Evolutionary conservation across 2,888 invertebrate species (phyloP).

Genomic region (Schrankia costaestrigalis): DNA sequence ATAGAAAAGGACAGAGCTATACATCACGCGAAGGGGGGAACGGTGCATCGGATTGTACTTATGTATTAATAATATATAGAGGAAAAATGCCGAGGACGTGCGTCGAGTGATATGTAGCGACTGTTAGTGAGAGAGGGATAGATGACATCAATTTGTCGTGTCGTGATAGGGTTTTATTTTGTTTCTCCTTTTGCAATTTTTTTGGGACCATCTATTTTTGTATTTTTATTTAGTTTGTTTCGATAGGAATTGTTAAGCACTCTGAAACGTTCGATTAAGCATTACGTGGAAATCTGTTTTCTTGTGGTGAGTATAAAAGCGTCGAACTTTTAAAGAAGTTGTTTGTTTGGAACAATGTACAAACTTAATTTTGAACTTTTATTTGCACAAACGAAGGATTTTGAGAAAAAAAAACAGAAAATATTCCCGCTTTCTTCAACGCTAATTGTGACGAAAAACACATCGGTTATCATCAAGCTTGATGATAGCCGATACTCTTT

Average conservation of each 20-base stretch:
- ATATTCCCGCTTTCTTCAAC: no score
- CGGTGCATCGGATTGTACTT: slow-evolving; percentile 69
- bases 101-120: slow-evolving; percentile 78
- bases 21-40: slow-evolving; percentile 45
- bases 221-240: slow-evolving; percentile 27
- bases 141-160: slow-evolving; percentile 80
- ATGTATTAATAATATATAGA: slow-evolving; percentile 81
- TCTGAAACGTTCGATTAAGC: no score
- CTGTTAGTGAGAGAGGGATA: slow-evolving; percentile 78
- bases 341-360: no score
- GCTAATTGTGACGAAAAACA: no score
- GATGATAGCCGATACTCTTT: no score
- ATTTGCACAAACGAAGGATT: no score
- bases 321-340: no score
- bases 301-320: no score
- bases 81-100: slow-evolving; percentile 80
- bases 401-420: no score
- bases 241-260: slow-evolving; percentile 15
- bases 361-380: no score
- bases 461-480: no score
- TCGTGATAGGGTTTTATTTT: slow-evolving; percentile 81
- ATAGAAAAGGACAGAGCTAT: slow-evolving; percentile 73
- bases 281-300: no score
- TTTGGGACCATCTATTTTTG: slow-evolving; percentile 37
- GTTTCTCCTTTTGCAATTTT: slow-evolving; percentile 67